A percentile compares a stretch with the other conserved stretches of the same genome.
These are phyloP conservation scores for Uloborus plumipes DNA, from an alignment of 2,888 invertebrate species.

Conservation along the genomic window DNA sequence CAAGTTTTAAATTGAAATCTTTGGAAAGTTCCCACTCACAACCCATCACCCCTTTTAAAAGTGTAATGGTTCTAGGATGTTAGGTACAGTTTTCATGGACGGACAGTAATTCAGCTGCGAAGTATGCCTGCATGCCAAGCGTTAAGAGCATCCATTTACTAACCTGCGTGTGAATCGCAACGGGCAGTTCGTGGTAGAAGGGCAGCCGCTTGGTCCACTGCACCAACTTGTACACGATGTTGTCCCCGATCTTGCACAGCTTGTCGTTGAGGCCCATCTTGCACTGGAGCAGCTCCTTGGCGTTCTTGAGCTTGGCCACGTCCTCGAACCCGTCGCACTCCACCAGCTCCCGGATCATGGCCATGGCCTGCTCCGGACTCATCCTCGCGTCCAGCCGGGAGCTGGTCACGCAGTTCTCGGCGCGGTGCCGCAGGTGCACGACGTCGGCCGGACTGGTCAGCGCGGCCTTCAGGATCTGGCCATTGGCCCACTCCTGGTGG, in stretches of 20 bases:
- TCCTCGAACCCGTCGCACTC: constrained; percentile 98
- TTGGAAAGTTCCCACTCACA: no score
- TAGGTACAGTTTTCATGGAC: no score
- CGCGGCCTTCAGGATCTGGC: constrained; percentile 93
- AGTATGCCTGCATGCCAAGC: no score
- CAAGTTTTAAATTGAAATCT: no score
- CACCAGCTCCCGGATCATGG: constrained; percentile 92
- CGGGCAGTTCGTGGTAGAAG: constrained; percentile 95
- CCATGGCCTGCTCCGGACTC: constrained; percentile 85
- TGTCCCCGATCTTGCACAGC: constrained; percentile 95
- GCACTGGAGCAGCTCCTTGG: constrained; percentile 90
- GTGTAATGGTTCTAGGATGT: no score
- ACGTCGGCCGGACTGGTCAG: constrained; percentile 93
- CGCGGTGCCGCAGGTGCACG: constrained; percentile 75
- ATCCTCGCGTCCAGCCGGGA: constrained; percentile 79
- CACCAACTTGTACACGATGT: constrained; percentile 97
- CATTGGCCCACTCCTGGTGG: constrained; percentile 79
- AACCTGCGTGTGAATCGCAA: constrained; percentile 77
- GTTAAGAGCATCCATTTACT: no score
- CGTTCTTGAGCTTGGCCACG: constrained; percentile 90
- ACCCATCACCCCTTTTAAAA: no score
- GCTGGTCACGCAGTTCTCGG: constrained; percentile 90
- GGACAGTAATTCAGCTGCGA: no score
- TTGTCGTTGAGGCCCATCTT: constrained; percentile 85
- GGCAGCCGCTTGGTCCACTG: constrained; percentile 99